These are phyloP conservation scores for Coccyzus lansbergi DNA, from an alignment of 2,797 vertebrate genomes.

Conservation along the genomic window DNA sequence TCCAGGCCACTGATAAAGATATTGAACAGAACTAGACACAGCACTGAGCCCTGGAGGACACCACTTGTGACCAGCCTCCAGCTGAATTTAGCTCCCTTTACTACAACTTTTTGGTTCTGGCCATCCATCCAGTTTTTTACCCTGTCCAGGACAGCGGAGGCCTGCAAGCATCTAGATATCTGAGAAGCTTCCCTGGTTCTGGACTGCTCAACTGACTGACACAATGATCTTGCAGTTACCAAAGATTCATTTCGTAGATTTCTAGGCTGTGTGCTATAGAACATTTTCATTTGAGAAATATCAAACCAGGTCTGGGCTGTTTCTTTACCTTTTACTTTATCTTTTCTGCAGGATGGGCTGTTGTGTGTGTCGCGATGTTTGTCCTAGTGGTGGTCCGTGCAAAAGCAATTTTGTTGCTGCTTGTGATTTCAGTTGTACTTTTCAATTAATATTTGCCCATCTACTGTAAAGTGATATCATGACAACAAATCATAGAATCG, in stretches of 20 bases:
- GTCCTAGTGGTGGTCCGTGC: neutral
- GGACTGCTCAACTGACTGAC: neutral
- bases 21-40: no score
- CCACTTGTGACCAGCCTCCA: no score
- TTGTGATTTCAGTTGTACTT: neutral
- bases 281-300: neutral
- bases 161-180: neutral
- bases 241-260: neutral
- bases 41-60: no score
- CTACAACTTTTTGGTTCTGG: no score
- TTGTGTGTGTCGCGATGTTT: neutral
- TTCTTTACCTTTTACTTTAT: neutral
- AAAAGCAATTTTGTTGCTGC: neutral
- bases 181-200: neutral
- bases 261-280: neutral
- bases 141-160: no score
- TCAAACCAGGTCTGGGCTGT: neutral
- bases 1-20: no score
- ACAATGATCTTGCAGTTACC: neutral
- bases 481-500: neutral
- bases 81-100: no score
- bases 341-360: neutral
- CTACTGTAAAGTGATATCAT: neutral
- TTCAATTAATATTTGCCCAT: neutral
- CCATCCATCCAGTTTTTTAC: no score